phyloP scores from a whole-genome alignment of 92 coral and sea anemone genomes.

The Phenganax subtilis region DNA sequence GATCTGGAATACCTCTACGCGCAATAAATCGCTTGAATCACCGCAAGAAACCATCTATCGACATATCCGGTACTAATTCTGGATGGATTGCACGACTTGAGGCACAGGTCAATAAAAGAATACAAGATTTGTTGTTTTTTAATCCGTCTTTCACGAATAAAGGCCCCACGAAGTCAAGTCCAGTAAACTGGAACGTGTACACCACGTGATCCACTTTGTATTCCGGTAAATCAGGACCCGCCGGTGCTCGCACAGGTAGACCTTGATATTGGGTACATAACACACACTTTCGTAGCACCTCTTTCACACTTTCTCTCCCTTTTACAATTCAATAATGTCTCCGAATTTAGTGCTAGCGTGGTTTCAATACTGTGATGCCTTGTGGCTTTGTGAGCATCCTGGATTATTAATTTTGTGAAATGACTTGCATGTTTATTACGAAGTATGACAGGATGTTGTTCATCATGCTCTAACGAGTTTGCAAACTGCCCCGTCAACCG shows the following conservation, averaged over 20 bases:
- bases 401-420: background rate
- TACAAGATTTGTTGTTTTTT: too few species aligned
- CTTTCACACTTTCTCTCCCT: background rate
- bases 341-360: background rate
- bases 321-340: background rate
- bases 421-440: background rate
- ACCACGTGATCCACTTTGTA: background rate
- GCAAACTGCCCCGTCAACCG: too few species aligned
- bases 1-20: slow-evolving; percentile 24
- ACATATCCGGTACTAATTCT: background rate
- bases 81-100: background rate
- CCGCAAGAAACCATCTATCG: slow-evolving; percentile 17
- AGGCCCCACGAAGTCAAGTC: background rate
- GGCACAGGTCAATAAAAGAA: too few species aligned
- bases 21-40: slow-evolving; percentile 29
- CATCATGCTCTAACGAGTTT: too few species aligned
- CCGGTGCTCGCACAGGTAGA: background rate
- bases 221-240: background rate
- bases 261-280: background rate
- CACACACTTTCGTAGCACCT: background rate
- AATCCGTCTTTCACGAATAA: background rate
- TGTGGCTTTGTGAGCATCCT: background rate
- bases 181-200: background rate
- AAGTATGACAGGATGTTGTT: background rate
- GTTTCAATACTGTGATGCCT: background rate